Evolutionary conservation across 2,888 invertebrate genomes (phyloP), one percentile per base, ranked within the genome.

Genomic region (Eupithecia inturbata): DNA sequence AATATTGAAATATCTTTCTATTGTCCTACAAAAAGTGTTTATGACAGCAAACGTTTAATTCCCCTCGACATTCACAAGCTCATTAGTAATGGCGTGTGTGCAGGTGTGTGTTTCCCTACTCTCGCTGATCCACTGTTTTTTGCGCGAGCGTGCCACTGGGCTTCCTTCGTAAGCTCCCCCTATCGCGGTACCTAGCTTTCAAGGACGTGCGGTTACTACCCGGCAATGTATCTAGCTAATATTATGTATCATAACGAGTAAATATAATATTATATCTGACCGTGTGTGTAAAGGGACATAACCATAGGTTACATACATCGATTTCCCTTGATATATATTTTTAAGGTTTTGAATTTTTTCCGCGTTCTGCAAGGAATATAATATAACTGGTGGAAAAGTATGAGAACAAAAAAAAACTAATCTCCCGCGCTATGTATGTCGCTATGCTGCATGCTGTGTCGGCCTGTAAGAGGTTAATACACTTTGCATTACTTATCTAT

Each of bases 21-120:
- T n/a, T 7, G 1, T 49, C 45, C 45, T 49, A 22, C 22, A 53
- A 53, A n/a, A 22, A 53, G 10, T 53, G 53, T 53, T 53, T 22
- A 53, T 10, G 53, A 22, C 53, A 12, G n/a, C 49, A 7, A 49
- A 53, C 10, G n/a, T n/a, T n/a, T 10, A n/a, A 53, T 53, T 22
- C 53, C 22, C 53, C 12, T 53, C 53, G 12, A 53, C 53, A 22
- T 53, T 53, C 26, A 26, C 31, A 62, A 31, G 33, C 3, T 33
- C 63, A 63, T 63, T 63, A 33, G 63, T 63, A 33, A 33, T 63
- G 33, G n/a, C 36, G 63, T 64, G 31, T 64, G 22, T 3, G 63
- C 63, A 64, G n/a, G 36, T 64, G 63, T n/a, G 36, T 64, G 31
- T 36, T 64, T n/a, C 36, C 57, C 26, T 57, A 12, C 12, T 57